Evolutionary conservation across 2,888 invertebrate genomes (phyloP).

Genomic region (Tricholauxania praeusta): DNA sequence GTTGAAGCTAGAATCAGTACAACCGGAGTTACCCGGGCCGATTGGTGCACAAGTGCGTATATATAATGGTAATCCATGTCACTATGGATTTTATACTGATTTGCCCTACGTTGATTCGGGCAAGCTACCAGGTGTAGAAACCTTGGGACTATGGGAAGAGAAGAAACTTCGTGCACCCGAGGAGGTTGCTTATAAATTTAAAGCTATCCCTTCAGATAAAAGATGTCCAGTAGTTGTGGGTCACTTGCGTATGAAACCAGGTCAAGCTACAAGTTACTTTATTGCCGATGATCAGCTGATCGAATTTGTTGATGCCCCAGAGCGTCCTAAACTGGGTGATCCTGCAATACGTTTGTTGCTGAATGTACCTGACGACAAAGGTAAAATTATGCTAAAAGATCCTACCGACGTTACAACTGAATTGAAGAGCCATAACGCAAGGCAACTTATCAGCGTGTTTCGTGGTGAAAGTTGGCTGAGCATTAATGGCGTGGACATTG

Average conservation of each 20-base stretch:
- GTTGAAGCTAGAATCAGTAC: slow-evolving; percentile 76
- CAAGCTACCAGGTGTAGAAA: slow-evolving; percentile 41
- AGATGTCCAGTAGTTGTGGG: slow-evolving; percentile 47
- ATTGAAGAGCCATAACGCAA: slow-evolving; percentile 47
- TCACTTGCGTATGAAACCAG: slow-evolving; percentile 52
- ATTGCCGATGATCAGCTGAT: slow-evolving; percentile 49
- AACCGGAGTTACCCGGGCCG: slow-evolving; percentile 71
- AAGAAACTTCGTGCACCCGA: slow-evolving; percentile 63
- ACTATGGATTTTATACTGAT: slow-evolving; percentile 66
- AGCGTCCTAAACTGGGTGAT: slow-evolving; percentile 58
- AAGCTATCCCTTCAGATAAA: slow-evolving; percentile 53
- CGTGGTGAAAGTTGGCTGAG: slow-evolving; percentile 50
- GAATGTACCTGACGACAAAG: slow-evolving; percentile 53
- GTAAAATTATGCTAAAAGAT: slow-evolving; percentile 48
- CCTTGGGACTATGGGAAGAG: slow-evolving; percentile 69
- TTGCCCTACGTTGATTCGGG: slow-evolving; percentile 33
- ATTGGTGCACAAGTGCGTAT: slow-evolving; percentile 77
- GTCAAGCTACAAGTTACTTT: slow-evolving; percentile 61
- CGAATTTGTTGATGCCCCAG: slow-evolving; percentile 58
- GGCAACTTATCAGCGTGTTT: slow-evolving; percentile 55
- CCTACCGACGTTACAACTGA: slow-evolving; percentile 34
- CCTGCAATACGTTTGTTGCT: slow-evolving; percentile 64
- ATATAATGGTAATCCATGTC: slow-evolving; percentile 77
- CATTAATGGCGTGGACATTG: slow-evolving; percentile 49
- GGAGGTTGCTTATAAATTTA: slow-evolving; percentile 64